Percentiles rank a stretch among this genome's conserved stretches.
These are phyloP conservation scores for Eidolon dupreanum DNA, from an alignment of 2,797 vertebrate genomes.

Conservation along the genomic window DNA sequence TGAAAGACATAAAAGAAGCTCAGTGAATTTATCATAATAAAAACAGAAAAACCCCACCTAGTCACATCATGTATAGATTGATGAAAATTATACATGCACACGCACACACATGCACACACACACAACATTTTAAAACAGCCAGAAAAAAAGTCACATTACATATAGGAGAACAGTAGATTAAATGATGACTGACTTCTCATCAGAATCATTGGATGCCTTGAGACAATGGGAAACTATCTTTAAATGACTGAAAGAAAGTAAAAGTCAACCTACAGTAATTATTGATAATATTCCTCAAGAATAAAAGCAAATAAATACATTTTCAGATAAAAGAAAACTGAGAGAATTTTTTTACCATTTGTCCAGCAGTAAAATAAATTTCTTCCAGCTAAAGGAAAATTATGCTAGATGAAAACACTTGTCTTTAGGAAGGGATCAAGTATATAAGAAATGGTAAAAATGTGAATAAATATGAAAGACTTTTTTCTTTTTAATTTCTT, in stretches of 20 bases:
- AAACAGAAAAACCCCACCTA: background rate
- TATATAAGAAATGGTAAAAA: background rate
- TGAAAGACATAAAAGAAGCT: background rate
- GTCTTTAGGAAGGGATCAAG: background rate
- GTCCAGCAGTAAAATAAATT: background rate
- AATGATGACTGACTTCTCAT: background rate
- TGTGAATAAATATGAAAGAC: background rate
- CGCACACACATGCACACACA: too few species aligned
- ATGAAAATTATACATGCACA: background rate
- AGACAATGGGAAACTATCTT: background rate
- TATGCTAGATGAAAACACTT: background rate
- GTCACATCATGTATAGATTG: background rate
- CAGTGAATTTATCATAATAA: background rate
- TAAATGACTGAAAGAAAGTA: background rate
- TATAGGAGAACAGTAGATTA: background rate
- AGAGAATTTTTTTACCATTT: background rate
- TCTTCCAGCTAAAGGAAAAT: background rate
- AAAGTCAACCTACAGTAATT: background rate
- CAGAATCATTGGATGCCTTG: background rate
- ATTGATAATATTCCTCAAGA: background rate
- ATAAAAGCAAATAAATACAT: background rate
- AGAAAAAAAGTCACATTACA: background rate
- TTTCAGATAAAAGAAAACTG: background rate
- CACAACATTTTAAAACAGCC: background rate
- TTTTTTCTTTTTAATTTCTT: background rate